These are phyloP conservation scores for Drosophila tanythrix DNA, from an alignment of 2,888 invertebrate genomes.

Conservation along the genomic window DNA sequence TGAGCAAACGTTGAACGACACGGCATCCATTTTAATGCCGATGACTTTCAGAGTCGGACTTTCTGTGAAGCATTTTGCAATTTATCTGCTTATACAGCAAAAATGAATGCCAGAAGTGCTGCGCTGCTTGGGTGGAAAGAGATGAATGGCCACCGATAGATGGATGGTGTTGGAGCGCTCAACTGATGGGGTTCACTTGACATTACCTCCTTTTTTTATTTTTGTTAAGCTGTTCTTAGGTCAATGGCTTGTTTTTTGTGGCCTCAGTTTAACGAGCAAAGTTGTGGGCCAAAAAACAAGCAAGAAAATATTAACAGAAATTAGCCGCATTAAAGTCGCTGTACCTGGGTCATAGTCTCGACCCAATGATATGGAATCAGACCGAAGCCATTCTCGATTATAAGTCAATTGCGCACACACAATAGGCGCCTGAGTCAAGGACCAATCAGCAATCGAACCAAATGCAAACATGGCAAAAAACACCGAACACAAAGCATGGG, in stretches of 20 bases:
- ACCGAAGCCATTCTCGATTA: slow-evolving; percentile 44
- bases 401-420: slow-evolving; percentile 54
- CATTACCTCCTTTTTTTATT: slow-evolving; percentile 30
- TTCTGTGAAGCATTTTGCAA: slow-evolving; percentile 65
- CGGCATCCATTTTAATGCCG: slow-evolving; percentile 66
- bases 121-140: background rate
- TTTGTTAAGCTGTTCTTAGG: slow-evolving; percentile 17
- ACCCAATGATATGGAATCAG: slow-evolving; percentile 42
- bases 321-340: slow-evolving; percentile 44
- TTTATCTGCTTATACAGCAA: slow-evolving; percentile 78
- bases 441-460: slow-evolving; percentile 49
- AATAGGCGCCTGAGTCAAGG: slow-evolving; percentile 46
- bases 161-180: slow-evolving; percentile 1
- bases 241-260: slow-evolving; percentile 23
- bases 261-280: slow-evolving; percentile 40
- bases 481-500: slow-evolving; percentile 30
- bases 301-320: slow-evolving; percentile 43
- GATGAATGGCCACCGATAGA: slow-evolving; percentile 4
- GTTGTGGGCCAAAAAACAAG: slow-evolving; percentile 14
- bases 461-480: slow-evolving; percentile 47
- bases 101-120: slow-evolving; percentile 76
- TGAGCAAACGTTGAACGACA: slow-evolving; percentile 43
- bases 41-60: slow-evolving; percentile 65
- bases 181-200: slow-evolving; percentile 39
- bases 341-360: slow-evolving; percentile 12